Base-by-base conservation (phyloP, 2,113 vertebrate species). In the Oreochromis aureus region DNA sequence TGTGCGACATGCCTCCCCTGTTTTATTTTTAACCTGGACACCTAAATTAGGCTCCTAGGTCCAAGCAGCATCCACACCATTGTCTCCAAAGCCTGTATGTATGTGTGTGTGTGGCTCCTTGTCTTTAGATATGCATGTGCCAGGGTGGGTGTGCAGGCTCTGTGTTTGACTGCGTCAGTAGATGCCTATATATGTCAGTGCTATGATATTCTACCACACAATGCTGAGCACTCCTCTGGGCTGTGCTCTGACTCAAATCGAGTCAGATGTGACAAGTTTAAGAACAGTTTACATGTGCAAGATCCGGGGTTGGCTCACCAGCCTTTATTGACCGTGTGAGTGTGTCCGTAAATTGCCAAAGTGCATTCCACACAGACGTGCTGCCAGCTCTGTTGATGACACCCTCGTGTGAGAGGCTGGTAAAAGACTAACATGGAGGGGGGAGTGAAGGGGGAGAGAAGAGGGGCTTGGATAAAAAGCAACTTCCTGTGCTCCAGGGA, bases 11-110 rank as follows among this genome's bases (percentile, higher is more conserved):
- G 91, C 96, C 95, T 94, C 91, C 90, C 90, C 80, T 87, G 90
- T 89, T 93, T 95, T 97, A 96, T 97, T 97, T 97, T 97, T 97
- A 97, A 96, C 95, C 93, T 86, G 19, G 80, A 79, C 85, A 88
- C 89, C 91, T 95, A 91, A 93, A 94, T 93, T 94, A 90, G 94
- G 89, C 55, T 88, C 24, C 55, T 4, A 81, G 85, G 83, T 81
- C 87, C 85, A 81, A 59, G 85, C 80, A 80, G 71, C 15, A 8
- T 22, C 54, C 66, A 86, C 84, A 85, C 87, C 90, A 94, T 95
- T 95, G 91, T 96, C 84, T 89, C 69, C 30, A 39, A 71, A 76
- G 22, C 84, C 15, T 73, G 18, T 18, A 15, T 82, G 18, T 66
- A 27, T 71, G 46, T 76, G 24, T 86, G 19, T 59, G 59, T 80